Percentiles rank a stretch among this genome's conserved stretches.
These are phyloP conservation scores for Pithys albifrons DNA, from an alignment of 2,113 vertebrate species.

Conservation along the genomic window DNA sequence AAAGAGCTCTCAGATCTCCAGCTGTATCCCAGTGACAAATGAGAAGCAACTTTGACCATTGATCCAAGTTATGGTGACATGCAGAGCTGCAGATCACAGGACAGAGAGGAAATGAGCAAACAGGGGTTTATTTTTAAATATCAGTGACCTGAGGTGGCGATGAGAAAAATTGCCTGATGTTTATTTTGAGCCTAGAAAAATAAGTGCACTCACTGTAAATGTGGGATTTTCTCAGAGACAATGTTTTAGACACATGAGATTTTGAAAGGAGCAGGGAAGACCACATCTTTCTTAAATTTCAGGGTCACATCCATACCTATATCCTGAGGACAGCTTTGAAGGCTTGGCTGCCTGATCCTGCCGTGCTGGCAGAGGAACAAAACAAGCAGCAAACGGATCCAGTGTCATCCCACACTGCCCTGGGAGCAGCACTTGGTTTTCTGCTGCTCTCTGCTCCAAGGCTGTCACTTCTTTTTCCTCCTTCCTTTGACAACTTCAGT, in stretches of 20 bases:
- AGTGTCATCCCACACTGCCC: not conserved
- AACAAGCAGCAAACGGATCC: not conserved
- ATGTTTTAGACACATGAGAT: not conserved
- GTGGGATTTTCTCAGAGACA: not conserved
- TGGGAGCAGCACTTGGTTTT: not conserved
- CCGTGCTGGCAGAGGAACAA: not conserved
- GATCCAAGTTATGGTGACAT: not conserved
- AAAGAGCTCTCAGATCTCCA: not conserved
- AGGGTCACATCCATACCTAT: not conserved
- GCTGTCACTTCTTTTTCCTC: not conserved
- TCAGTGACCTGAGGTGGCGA: not conserved
- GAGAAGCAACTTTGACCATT: not conserved
- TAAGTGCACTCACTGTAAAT: not conserved
- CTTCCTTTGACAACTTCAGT: not conserved
- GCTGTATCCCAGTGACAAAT: conserved; percentile 11
- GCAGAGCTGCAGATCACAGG: not conserved
- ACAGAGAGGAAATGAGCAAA: not conserved
- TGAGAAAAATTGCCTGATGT: not conserved
- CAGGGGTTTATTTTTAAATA: not conserved
- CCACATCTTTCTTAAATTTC: not conserved
- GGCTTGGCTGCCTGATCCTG: not conserved
- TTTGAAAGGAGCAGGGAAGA: not conserved
- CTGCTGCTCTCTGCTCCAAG: not conserved
- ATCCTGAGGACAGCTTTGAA: not conserved
- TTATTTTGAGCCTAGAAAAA: not conserved